Percentiles rank a stretch among this genome's conserved stretches.
These are phyloP conservation scores for Homarus americanus DNA, from an alignment of 1,140 invertebrate genomes.

Conservation along the genomic window DNA sequence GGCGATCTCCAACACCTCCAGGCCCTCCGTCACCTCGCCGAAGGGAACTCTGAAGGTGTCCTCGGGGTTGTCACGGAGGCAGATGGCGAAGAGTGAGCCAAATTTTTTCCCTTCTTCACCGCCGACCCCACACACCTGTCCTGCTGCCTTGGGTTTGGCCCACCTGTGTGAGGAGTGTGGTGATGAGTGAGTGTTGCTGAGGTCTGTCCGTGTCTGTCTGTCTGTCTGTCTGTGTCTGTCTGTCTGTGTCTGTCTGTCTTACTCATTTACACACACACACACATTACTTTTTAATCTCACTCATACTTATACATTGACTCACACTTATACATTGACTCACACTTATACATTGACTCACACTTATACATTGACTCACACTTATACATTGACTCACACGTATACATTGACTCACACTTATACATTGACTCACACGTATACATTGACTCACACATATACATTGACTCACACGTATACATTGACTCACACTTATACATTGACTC, in stretches of 20 bases:
- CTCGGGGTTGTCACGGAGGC: slow-evolving; percentile 53
- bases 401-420: background rate
- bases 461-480: background rate
- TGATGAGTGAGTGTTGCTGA: no score
- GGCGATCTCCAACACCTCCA: slow-evolving; percentile 48
- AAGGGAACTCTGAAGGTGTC: slow-evolving; percentile 52
- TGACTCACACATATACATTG: background rate
- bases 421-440: background rate
- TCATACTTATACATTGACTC: no score
- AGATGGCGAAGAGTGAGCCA: slow-evolving; percentile 57
- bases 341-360: background rate
- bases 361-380: background rate
- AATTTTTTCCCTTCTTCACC: slow-evolving; percentile 50
- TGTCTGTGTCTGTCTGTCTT: no score
- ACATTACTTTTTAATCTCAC: no score
- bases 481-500: background rate
- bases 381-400: background rate
- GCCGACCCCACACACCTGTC: slow-evolving; percentile 48
- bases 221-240: no score
- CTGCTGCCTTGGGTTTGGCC: slow-evolving; percentile 31
- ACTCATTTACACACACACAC: background rate
- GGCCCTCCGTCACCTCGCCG: slow-evolving; percentile 47
- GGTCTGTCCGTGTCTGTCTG: no score
- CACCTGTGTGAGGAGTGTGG: slow-evolving; percentile 4
- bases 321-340: background rate